These are phyloP conservation scores for Athalia cordata DNA, from an alignment of 2,888 invertebrate species.

Conservation along the genomic window DNA sequence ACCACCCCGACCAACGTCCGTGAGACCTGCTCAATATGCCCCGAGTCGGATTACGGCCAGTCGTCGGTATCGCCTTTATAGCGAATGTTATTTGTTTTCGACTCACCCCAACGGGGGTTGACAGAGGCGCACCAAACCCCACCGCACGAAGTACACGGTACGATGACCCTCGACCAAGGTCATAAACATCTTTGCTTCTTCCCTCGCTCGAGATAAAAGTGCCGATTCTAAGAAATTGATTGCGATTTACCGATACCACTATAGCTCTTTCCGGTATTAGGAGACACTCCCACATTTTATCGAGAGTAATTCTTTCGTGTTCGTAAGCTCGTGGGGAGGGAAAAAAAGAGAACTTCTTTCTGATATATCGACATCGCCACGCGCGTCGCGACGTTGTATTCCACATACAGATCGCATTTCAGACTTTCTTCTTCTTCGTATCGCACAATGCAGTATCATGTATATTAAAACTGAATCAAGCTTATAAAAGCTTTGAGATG, in stretches of 20 bases:
- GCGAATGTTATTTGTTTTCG: constrained; percentile 45
- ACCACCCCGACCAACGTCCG: constrained; percentile 1
- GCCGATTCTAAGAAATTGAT: constrained; percentile 32
- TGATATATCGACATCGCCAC: no score
- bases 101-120: constrained; percentile 17
- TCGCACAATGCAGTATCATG: no score
- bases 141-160: constrained; percentile 9
- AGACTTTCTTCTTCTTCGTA: no score
- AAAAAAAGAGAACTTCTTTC: background rate
- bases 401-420: no score
- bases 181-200: constrained; percentile 30
- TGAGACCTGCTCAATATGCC: constrained; percentile 50
- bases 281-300: constrained; percentile 38
- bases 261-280: background rate
- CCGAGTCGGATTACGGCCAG: constrained; percentile 48
- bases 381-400: no score
- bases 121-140: constrained; percentile 12
- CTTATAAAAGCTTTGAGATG: no score
- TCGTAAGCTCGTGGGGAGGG: background rate
- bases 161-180: constrained; percentile 37
- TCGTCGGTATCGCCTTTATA: constrained; percentile 50
- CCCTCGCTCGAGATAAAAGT: constrained; percentile 19
- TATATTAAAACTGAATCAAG: no score
- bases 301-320: background rate
- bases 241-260: constrained; percentile 41